Base-by-base conservation (phyloP, 2,888 invertebrate species). In the Drosophila putrida region DNA sequence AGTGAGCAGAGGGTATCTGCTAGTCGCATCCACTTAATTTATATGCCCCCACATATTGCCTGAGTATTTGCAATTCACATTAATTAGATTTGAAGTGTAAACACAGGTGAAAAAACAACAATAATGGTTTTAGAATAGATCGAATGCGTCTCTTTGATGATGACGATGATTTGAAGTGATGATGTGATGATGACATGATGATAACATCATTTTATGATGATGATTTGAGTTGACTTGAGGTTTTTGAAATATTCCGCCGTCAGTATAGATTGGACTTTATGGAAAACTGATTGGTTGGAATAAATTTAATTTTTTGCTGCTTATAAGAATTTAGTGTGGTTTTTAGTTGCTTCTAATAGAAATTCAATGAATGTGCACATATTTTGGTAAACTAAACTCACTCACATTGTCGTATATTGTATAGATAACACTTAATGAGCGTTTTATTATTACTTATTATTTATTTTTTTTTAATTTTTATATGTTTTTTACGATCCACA, bases 71-170 rank as follows among this genome's bases (percentile, higher is more conserved):
- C 61, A 55, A 31, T 71, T 61, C 71, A 53, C 58, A 62, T 75
- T 75, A 75, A 75, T 75, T 62, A 62, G 46, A 62, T 20, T 43
- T 20, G 15, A 71, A 51, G 72, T 67, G 75, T 57, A 67, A 75
- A 60, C 41, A 71, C 44, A 69, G 49, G n/a, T 46, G 63, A 31
- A 36, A 49, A 44, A 36, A 39, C 43, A 55, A 35, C 38, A 61
- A 51, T 38, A 65, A 66, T 62, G 47, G 11, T 13, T 71, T 59
- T 58, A 44, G 53, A 58, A 67, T 54, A 44, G 47, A 49, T 57
- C 47, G 25, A 54, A 49, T 43, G 28, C 27, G 44, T 44, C 31
- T 41, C 54, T 15, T 15, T 50, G 27, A 39, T 47, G 51, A 47
- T 41, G 33, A 47, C 41, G 55, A 47, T 41, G 36, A 53, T 6